Evolutionary conservation across 1,140 invertebrate species (phyloP).

Genomic region (Drosophila murphyi): DNA sequence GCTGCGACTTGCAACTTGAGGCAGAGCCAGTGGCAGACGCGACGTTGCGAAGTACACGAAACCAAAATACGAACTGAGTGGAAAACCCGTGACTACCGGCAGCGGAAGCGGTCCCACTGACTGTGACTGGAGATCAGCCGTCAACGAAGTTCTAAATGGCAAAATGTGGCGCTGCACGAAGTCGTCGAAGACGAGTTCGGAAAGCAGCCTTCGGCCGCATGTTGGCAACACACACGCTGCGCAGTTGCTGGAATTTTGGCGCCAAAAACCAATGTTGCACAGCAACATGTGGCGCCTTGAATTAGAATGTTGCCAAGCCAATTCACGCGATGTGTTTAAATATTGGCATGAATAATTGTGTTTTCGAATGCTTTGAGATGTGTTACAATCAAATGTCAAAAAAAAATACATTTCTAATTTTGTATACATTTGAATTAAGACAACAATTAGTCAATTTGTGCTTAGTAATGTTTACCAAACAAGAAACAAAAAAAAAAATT

Average conservation of each 20-base stretch:
- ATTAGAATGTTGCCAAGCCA: constrained; percentile 4
- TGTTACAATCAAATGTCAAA: background rate
- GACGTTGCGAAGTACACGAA: constrained; percentile 59
- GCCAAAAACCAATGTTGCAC: constrained; percentile 38
- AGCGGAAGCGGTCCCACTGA: constrained; percentile 14
- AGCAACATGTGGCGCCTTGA: constrained; percentile 54
- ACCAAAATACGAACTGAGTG: constrained; percentile 68
- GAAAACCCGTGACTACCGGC: constrained; percentile 35
- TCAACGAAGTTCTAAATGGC: constrained; percentile 43
- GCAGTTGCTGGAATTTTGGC: constrained; percentile 66
- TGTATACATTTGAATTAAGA: background rate
- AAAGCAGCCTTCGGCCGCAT: constrained; percentile 23
- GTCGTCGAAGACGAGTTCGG: too few species aligned
- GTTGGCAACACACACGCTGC: constrained; percentile 36
- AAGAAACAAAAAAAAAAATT: background rate
- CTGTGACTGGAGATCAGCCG: constrained; percentile 66
- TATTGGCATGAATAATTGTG: background rate
- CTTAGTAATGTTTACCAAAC: too few species aligned
- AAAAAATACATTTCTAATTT: background rate
- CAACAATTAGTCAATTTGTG: background rate
- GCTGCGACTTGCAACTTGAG: background rate
- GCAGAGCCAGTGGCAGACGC: constrained; percentile 2
- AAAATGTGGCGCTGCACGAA: constrained; percentile 34
- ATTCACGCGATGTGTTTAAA: background rate
- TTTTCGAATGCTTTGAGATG: background rate